These are phyloP conservation scores for Ormyrus labotus DNA, from an alignment of 2,888 invertebrate genomes.

Conservation along the genomic window DNA sequence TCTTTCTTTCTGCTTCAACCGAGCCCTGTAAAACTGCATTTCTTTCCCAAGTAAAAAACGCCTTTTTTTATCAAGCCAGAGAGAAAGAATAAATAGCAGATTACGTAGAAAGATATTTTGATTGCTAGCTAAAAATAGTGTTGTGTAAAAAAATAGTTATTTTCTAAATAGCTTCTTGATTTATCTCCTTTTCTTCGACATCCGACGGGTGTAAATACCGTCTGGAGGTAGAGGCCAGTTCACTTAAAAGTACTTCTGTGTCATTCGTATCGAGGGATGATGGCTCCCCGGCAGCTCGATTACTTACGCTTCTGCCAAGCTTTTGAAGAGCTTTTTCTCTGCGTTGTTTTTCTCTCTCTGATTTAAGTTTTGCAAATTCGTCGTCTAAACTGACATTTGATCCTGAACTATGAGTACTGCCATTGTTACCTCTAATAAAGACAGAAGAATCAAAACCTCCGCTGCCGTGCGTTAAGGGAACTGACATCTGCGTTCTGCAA, in stretches of 20 bases:
- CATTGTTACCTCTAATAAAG: constrained; percentile 57
- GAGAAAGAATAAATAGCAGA: too few relatives aligned
- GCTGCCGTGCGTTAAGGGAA: constrained; percentile 65
- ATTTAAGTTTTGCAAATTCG: constrained; percentile 84
- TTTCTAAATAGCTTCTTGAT: not conserved
- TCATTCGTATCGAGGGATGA: constrained; percentile 57
- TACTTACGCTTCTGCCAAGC: constrained; percentile 79
- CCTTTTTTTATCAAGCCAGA: too few relatives aligned
- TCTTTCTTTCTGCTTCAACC: too few relatives aligned
- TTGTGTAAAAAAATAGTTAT: not conserved
- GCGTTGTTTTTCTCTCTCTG: constrained; percentile 83
- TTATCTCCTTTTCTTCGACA: constrained; percentile 29
- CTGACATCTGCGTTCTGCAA: constrained; percentile 63
- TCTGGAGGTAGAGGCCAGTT: constrained; percentile 66
- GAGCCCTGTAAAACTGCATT: too few relatives aligned
- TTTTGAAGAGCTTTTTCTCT: constrained; percentile 80
- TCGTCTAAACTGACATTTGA: constrained; percentile 75
- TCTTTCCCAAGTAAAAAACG: too few relatives aligned
- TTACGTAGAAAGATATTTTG: too few relatives aligned
- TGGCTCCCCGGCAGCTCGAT: constrained; percentile 55
- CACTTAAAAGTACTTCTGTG: constrained; percentile 65
- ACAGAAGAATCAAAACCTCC: constrained; percentile 62
- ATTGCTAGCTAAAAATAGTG: too few relatives aligned
- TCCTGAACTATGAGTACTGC: constrained; percentile 63
- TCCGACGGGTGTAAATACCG: constrained; percentile 18